Evolutionary conservation across 2,888 invertebrate species (phyloP).

Genomic region (Tenthredo scrophulariae): DNA sequence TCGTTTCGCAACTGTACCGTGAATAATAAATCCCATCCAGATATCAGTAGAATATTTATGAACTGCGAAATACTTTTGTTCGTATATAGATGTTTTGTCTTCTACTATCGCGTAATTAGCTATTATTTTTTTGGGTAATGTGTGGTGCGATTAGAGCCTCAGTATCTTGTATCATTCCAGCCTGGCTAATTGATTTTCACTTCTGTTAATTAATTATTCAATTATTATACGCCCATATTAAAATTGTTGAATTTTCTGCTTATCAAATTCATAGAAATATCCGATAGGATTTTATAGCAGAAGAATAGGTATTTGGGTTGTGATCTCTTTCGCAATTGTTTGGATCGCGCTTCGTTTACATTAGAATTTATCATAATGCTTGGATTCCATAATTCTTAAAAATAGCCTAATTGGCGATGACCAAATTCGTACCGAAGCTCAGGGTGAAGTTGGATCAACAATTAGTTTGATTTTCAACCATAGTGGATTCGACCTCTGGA

Average conservation of each 20-base stretch:
- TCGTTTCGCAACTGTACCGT: neutral
- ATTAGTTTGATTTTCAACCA: conserved; percentile 30
- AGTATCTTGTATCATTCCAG: neutral
- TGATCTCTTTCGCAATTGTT: neutral
- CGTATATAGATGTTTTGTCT: neutral
- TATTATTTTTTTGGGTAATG: neutral
- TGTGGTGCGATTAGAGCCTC: neutral
- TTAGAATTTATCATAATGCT: neutral
- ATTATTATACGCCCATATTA: neutral
- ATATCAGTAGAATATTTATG: conserved; percentile 25
- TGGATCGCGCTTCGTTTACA: neutral
- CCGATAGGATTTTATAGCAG: neutral
- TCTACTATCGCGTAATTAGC: neutral
- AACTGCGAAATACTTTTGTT: neutral
- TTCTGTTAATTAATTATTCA: neutral
- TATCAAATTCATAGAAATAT: neutral
- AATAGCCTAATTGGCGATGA: conserved; percentile 25
- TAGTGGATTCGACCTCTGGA: conserved; percentile 16
- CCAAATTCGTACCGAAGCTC: too few relatives aligned
- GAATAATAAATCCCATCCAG: conserved; percentile 17
- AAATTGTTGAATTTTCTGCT: neutral
- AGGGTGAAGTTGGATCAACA: neutral
- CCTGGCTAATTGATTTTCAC: neutral
- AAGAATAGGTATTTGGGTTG: neutral
- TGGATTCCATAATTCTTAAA: conserved; percentile 29